A percentile compares a stretch with the other conserved stretches of the same genome.
Evolutionary conservation across 2,888 invertebrate genomes (phyloP).

Genomic region (Nomada hirtipes): DNA sequence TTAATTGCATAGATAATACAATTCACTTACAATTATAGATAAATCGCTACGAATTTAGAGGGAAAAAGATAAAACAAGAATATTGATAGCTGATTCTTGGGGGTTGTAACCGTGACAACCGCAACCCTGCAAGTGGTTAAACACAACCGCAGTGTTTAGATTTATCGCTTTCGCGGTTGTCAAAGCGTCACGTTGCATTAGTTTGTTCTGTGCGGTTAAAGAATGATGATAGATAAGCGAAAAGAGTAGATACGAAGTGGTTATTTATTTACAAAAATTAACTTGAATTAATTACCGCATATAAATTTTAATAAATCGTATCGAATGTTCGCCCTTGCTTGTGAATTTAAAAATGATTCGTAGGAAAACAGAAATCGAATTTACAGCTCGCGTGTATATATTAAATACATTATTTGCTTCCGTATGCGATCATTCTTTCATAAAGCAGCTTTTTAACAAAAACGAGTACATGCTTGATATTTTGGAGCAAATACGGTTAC

Average conservation of each 20-base stretch:
- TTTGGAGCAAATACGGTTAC: slow-evolving; percentile 76
- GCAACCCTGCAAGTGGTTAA: slow-evolving; percentile 27
- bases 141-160: slow-evolving; percentile 50
- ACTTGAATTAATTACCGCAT: too few species aligned
- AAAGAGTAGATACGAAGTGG: background rate
- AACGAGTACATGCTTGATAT: slow-evolving; percentile 38
- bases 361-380: too few species aligned
- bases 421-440: background rate
- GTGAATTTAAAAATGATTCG: too few species aligned
- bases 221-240: slow-evolving; percentile 21
- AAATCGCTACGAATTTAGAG: background rate
- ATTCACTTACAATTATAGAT: background rate
- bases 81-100: background rate
- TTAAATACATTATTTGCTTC: background rate
- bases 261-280: background rate
- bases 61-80: slow-evolving; percentile 1
- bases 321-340: too few species aligned
- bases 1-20: too few species aligned
- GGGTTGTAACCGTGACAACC: slow-evolving; percentile 29
- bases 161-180: slow-evolving; percentile 48
- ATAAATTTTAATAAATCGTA: too few species aligned
- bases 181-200: slow-evolving; percentile 42
- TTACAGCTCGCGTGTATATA: background rate
- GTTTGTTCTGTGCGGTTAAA: slow-evolving; percentile 56
- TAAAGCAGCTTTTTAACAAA: background rate